A percentile compares a stretch with the other conserved stretches of the same genome.
Evolutionary conservation across 2,888 invertebrate genomes (phyloP).

Genomic region (Nineta flava): DNA sequence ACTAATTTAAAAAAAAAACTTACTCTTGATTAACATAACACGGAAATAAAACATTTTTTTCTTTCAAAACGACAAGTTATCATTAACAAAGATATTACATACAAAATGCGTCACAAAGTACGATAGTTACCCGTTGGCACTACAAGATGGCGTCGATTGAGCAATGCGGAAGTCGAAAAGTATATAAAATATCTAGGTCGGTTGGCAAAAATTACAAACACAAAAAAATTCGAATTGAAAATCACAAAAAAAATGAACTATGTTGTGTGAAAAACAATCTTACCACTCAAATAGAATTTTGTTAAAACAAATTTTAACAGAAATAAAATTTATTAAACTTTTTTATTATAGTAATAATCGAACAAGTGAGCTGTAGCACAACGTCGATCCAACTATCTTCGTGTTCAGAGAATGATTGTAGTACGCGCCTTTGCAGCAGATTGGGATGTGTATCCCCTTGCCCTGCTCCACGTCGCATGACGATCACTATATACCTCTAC

Average conservation of each 20-base stretch:
- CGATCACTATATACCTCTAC: neutral
- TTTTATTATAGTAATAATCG: neutral
- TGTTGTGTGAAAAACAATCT: neutral
- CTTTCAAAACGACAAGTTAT: too few relatives aligned
- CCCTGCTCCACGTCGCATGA: neutral
- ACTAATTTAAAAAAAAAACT: neutral
- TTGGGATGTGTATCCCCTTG: constrained; percentile 1
- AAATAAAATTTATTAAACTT: neutral
- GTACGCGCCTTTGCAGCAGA: constrained; percentile 1
- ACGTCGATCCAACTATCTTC: neutral
- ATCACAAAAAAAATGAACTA: neutral
- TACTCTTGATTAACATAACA: neutral
- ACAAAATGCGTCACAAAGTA: constrained; percentile 3
- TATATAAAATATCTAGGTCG: constrained; percentile 1
- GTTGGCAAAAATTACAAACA: neutral
- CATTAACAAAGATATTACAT: neutral
- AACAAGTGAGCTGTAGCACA: neutral
- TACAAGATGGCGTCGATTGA: constrained; percentile 8
- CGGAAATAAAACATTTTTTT: neutral
- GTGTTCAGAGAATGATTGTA: constrained; percentile 1
- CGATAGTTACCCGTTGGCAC: constrained; percentile 5
- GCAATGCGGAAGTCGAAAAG: constrained; percentile 8
- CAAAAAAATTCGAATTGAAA: neutral
- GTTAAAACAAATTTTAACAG: neutral
- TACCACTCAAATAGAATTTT: neutral